Conservation (phyloP, 2,113 vertebrate genomes). For the Todiramphus saurophagus region DNA sequence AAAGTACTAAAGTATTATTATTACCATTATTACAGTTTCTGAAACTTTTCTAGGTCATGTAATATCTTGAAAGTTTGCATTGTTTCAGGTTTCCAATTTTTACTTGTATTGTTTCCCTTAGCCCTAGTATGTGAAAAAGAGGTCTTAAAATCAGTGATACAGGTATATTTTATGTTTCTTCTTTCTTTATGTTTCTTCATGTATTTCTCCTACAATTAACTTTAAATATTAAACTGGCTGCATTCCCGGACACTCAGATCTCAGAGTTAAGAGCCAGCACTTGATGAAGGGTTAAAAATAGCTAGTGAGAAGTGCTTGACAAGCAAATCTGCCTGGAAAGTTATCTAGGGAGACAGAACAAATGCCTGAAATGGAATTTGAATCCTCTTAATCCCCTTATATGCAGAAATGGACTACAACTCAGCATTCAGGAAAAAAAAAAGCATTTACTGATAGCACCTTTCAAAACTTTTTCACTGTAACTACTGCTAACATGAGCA, state of each 20-base stretch:
- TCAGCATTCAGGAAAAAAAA: slow-evolving; percentile 11
- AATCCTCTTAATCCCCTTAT: slow-evolving; percentile 73
- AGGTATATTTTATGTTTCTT: neutral
- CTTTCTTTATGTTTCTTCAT: neutral
- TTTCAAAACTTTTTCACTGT: neutral
- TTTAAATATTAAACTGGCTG: slow-evolving; percentile 53
- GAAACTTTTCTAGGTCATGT: neutral
- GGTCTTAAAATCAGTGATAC: neutral
- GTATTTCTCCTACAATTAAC: neutral
- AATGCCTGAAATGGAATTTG: slow-evolving; percentile 80
- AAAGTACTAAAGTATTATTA: neutral
- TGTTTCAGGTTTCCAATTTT: neutral
- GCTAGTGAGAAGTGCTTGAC: slow-evolving; percentile 71
- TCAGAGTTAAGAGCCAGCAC: slow-evolving; percentile 62
- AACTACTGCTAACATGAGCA: neutral
- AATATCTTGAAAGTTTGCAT: neutral
- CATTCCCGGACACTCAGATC: slow-evolving; percentile 70
- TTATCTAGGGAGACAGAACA: slow-evolving; percentile 71
- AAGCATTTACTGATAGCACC: neutral
- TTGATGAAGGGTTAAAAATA: slow-evolving; percentile 82
- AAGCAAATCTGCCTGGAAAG: slow-evolving; percentile 68
- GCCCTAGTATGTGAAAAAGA: neutral
- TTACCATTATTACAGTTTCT: neutral
- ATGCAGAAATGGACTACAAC: slow-evolving; percentile 63
- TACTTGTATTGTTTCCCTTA: neutral